A percentile compares a stretch with the other conserved stretches of the same genome.
These are phyloP conservation scores for Agrotis puta DNA, from an alignment of 2,888 invertebrate genomes.

Conservation along the genomic window DNA sequence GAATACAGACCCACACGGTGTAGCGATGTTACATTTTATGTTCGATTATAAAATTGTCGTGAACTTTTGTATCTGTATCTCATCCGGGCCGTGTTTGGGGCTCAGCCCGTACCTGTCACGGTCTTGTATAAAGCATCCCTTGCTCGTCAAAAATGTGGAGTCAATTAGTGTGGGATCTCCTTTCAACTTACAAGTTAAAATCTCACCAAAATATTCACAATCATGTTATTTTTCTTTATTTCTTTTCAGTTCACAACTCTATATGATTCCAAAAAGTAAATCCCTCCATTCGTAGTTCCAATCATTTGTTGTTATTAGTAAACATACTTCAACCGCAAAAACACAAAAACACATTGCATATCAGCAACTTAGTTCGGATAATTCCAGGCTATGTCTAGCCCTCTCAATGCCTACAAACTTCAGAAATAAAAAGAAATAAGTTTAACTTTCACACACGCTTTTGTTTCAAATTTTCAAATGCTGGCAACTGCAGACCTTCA, in stretches of 20 bases:
- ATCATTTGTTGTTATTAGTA: conserved; percentile 55
- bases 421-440: no score
- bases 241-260: conserved; percentile 1
- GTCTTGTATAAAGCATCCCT: not conserved
- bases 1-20: no score
- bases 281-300: conserved; percentile 36
- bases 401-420: conserved; percentile 56
- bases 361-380: conserved; percentile 57
- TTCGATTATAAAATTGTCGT: no score
- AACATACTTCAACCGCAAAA: conserved; percentile 66
- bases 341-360: conserved; percentile 62
- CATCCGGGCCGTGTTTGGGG: no score
- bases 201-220: conserved; percentile 1
- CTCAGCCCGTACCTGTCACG: no score
- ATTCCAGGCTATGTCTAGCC: conserved; percentile 46
- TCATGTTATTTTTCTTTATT: not conserved
- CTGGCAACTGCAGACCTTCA: no score
- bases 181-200: not conserved
- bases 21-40: no score
- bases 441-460: no score
- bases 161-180: not conserved
- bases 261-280: conserved; percentile 42
- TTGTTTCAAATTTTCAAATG: not conserved
- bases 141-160: not conserved
- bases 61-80: no score